These are phyloP conservation scores for Nasonia oneida DNA, from an alignment of 2,888 invertebrate genomes.

Conservation along the genomic window DNA sequence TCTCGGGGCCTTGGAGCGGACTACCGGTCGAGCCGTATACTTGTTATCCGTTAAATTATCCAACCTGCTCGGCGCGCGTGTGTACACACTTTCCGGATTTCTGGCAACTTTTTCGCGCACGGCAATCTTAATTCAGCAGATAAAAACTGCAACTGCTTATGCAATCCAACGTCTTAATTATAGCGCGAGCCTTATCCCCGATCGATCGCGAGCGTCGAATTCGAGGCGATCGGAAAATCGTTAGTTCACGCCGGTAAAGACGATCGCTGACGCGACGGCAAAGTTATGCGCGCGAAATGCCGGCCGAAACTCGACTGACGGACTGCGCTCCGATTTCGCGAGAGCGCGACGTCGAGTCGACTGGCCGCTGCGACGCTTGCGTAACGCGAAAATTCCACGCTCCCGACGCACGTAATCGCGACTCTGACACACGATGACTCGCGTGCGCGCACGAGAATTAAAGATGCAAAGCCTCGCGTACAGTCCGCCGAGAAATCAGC, in stretches of 20 bases:
- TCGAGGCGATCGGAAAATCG: not conserved
- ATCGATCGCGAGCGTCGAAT: too few species aligned
- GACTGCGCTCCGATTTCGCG: not conserved
- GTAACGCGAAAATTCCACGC: not conserved
- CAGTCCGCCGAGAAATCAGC: not conserved
- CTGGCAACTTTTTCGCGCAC: not conserved
- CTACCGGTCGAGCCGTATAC: slow-evolving; percentile 21
- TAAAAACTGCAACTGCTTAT: not conserved
- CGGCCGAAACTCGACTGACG: not conserved
- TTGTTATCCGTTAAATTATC: not conserved
- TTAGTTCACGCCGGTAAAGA: not conserved
- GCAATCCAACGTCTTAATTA: not conserved
- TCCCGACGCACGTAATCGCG: not conserved
- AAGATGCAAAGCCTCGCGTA: not conserved
- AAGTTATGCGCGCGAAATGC: not conserved
- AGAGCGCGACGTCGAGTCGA: not conserved
- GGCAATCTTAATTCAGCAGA: not conserved
- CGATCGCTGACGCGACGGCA: not conserved
- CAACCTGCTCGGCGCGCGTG: not conserved
- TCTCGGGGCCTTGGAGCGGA: slow-evolving; percentile 31
- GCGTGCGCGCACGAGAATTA: not conserved
- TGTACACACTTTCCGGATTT: slow-evolving; percentile 8
- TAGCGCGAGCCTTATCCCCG: too few species aligned
- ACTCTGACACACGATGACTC: not conserved
- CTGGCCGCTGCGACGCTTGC: not conserved